Conservation (phyloP, 1,140 invertebrate genomes). For the Pseudomyrmex pallidus region DNA sequence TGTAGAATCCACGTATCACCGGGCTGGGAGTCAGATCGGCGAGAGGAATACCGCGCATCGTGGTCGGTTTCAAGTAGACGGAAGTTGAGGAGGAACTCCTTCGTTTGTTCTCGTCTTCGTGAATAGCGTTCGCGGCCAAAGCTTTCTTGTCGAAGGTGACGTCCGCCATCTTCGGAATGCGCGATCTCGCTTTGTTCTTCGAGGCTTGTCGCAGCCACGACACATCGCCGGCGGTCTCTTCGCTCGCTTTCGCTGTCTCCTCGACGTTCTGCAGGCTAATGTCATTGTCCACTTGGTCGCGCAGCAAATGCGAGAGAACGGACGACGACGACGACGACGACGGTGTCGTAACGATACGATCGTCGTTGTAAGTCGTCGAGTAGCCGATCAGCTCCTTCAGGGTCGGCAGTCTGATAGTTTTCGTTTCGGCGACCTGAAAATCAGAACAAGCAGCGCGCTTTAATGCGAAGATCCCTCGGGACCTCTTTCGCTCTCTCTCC, state of each 20-base stretch:
- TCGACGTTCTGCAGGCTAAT: conserved; percentile 31
- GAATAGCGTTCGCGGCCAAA: conserved; percentile 1
- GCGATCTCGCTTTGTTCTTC: conserved; percentile 22
- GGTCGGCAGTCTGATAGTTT: conserved; percentile 76
- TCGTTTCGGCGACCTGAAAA: conserved; percentile 82
- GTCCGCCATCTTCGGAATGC: neutral
- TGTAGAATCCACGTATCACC: conserved; percentile 73
- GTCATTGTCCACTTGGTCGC: conserved; percentile 20
- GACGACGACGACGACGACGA: conserved; percentile 35
- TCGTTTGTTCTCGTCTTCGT: conserved; percentile 37
- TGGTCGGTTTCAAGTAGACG: conserved; percentile 60
- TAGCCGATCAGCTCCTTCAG: conserved; percentile 78
- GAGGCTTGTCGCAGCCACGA: conserved; percentile 40
- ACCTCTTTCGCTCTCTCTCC: conserved; percentile 28
- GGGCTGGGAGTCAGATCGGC: neutral
- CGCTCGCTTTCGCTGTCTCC: neutral
- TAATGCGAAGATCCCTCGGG: conserved; percentile 58
- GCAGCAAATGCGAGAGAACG: conserved; percentile 50
- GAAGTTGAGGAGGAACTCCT: conserved; percentile 14
- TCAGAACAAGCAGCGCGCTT: conserved; percentile 78
- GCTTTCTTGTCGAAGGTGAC: conserved; percentile 58
- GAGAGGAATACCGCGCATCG: conserved; percentile 62
- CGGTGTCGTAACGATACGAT: conserved; percentile 7
- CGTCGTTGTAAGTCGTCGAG: conserved; percentile 42
- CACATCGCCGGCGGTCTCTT: neutral